Base-by-base conservation (phyloP, 2,888 invertebrate species). In the Chloroclystis v-ata region DNA sequence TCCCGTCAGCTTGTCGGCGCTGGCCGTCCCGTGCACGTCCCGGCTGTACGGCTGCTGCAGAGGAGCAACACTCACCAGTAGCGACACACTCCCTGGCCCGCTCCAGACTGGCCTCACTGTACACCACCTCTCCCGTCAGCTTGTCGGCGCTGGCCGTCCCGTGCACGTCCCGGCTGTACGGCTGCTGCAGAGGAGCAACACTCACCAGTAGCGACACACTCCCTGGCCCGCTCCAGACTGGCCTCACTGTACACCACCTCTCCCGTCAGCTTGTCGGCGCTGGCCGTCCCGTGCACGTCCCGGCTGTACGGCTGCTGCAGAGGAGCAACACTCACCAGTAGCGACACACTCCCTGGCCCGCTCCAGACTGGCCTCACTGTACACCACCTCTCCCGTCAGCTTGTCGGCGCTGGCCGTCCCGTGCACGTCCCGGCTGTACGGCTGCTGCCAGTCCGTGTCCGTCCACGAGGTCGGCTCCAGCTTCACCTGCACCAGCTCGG, bases 381-480 rank as follows among this genome's bases (percentile, higher is more conserved):
- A 69, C 35, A 79, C 52, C 12, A 84, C 59, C 5, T 58, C 56
- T 1, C 37, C 51, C 42, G 68, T 59, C 0, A 44, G 35, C 1
- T 56, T 59, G 30, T 68, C 60, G 0, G 73, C 70, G 16, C 61
- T 63, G 0, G 52, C 47, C 0, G 74, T 57, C 0, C 78, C 82
- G 37, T 77, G 67, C 7, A 43, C 24, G 42, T 86, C 86, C 28
- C 64, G 69, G 3, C 65, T 57, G 47, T 78, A 85, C 0, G 82
- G 81, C 12, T 51, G 49, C 1, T 14, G 40, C 4, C 52, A 58
- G 1, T 75, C 72, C 1, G 58, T 49, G 6, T 75, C 74, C 0
- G 56, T 56, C 59, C 70, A 67, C 28, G 59, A 63, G 0, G 63
- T 16, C 0, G 54, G 42, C 40, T 79, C 80, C 0, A 71, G 52